Percentiles rank a stretch among this genome's conserved stretches.
Conservation (phyloP, 2,113 vertebrate genomes). For the Progne subis region DNA sequence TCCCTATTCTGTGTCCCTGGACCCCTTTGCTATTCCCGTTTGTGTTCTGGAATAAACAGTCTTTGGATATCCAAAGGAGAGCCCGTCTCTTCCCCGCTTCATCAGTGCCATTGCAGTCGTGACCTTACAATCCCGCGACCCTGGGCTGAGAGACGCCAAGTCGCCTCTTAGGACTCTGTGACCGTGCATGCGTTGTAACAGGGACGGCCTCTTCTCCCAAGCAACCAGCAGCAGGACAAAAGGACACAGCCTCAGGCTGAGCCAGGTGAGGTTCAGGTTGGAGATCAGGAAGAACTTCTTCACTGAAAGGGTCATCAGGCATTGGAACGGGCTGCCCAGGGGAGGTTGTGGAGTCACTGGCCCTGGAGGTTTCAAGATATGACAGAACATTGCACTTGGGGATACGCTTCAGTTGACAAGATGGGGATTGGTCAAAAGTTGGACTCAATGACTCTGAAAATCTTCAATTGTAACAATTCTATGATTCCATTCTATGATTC, state of each 20-base stretch:
- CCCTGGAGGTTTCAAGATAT: background rate
- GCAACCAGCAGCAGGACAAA: rapidly evolving
- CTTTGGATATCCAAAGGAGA: background rate
- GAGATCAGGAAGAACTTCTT: background rate
- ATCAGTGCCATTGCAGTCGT: background rate
- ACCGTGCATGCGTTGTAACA: background rate
- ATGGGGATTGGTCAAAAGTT: background rate
- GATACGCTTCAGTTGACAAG: background rate
- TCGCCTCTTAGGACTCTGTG: background rate
- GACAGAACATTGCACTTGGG: rapidly evolving
- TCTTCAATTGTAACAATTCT: background rate
- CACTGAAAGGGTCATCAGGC: background rate
- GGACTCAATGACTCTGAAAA: background rate
- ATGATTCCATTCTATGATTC: background rate
- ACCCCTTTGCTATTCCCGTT: background rate
- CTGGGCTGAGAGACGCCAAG: background rate
- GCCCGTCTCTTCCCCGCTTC: background rate
- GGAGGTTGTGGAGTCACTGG: background rate
- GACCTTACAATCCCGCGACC: background rate
- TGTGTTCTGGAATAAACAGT: background rate
- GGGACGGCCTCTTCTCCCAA: background rate
- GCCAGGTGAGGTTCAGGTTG: background rate
- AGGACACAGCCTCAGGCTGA: background rate
- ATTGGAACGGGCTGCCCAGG: background rate
- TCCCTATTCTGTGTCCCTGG: background rate